Conservation (phyloP, 2,888 invertebrate species). For the Venustoraphidia nigricollis region DNA sequence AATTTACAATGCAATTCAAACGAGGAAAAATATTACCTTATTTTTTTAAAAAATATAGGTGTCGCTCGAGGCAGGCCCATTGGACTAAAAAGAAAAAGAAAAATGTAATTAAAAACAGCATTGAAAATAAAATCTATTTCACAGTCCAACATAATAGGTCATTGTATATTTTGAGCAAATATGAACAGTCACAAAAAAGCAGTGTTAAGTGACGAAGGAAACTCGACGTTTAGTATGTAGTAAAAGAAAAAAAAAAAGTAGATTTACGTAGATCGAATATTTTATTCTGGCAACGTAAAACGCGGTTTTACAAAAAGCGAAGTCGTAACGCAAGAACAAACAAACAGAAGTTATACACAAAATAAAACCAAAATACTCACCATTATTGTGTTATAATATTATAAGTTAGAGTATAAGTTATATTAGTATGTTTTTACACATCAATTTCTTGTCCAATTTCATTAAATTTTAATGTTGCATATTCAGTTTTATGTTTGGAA, state of each 20-base stretch:
- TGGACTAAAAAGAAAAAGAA: slow-evolving; percentile 43
- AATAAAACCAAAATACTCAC: slow-evolving; percentile 15
- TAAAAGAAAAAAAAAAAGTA: too few relatives aligned
- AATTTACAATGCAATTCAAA: slow-evolving; percentile 8
- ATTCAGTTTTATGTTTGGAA: slow-evolving; percentile 36
- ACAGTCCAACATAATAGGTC: background rate
- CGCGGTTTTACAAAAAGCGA: too few relatives aligned
- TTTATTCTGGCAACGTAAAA: too few relatives aligned
- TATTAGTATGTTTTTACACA: slow-evolving; percentile 34
- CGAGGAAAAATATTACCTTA: slow-evolving; percentile 19
- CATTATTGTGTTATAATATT: slow-evolving; percentile 10
- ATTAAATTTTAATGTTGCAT: slow-evolving; percentile 48
- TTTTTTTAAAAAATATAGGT: slow-evolving; percentile 69
- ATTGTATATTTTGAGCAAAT: slow-evolving; percentile 7
- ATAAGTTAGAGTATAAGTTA: too few relatives aligned
- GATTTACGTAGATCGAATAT: too few relatives aligned
- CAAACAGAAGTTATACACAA: too few relatives aligned
- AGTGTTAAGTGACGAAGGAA: too few relatives aligned
- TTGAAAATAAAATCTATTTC: background rate
- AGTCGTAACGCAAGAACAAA: too few relatives aligned
- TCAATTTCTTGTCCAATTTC: slow-evolving; percentile 52
- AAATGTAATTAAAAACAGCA: slow-evolving; percentile 4
- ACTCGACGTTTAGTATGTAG: too few relatives aligned
- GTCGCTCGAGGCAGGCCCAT: slow-evolving; percentile 66
- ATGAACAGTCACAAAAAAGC: background rate